These are phyloP conservation scores for Gadus macrocephalus DNA, from an alignment of 2,113 vertebrate genomes.

Conservation along the genomic window DNA sequence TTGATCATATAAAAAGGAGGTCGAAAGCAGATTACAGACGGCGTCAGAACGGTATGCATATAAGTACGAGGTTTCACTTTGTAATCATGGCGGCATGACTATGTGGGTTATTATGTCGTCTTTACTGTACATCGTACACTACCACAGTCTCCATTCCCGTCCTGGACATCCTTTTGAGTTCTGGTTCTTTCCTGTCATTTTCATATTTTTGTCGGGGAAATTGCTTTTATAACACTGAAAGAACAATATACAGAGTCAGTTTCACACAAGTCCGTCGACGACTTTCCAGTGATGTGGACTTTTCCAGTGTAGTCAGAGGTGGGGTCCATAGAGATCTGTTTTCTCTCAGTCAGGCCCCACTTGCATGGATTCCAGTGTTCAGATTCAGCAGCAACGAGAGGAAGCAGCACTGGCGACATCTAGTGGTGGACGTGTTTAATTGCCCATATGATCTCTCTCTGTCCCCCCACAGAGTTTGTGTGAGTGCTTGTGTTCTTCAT, in stretches of 20 bases:
- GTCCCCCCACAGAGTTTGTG: conserved; percentile 24
- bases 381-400: conserved; percentile 22
- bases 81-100: conserved; percentile 13
- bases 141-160: conserved; percentile 40
- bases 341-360: too few species aligned
- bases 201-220: conserved; percentile 21
- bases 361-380: too few species aligned
- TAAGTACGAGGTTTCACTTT: conserved; percentile 39
- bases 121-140: conserved; percentile 5
- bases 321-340: too few species aligned
- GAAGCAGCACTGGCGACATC: conserved; percentile 51
- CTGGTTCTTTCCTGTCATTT: not conserved
- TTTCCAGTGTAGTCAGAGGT: conserved; percentile 34
- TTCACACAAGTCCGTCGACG: conserved; percentile 21
- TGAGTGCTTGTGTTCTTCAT: conserved; percentile 32
- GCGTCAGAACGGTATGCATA: conserved; percentile 48
- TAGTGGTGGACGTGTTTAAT: conserved; percentile 35
- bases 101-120: conserved; percentile 15
- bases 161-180: not conserved
- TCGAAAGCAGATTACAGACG: conserved; percentile 55
- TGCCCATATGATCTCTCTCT: conserved; percentile 12
- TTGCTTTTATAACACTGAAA: conserved; percentile 30
- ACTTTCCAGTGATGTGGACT: conserved; percentile 45
- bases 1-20: conserved; percentile 58
- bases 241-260: conserved; percentile 25